Base-by-base conservation (phyloP, 2,797 vertebrate genomes). In the Heliangelus exortis region DNA sequence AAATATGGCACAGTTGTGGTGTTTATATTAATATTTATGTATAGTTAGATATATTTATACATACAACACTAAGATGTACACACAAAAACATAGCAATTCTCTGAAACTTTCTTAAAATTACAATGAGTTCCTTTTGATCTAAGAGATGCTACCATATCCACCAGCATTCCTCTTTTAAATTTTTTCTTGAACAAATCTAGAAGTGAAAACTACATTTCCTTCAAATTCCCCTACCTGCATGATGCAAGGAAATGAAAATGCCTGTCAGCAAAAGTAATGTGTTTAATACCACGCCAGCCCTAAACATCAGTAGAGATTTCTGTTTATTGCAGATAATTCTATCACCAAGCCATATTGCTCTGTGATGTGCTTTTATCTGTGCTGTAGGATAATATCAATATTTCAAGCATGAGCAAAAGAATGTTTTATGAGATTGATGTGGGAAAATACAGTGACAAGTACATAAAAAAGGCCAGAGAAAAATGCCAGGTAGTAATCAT, bases 251-350 rank as follows among this genome's bases (percentile, higher is more conserved):
- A 98, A 98, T 98, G 97, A 98, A 98, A 98, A 97, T 61, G 92
- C 84, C 97, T 98, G 97, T 98, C 97, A 98, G 95, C 92, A 96
- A 96, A 98, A 98, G 96, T 98, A 98, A 98, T 98, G 98, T 97
- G 96, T 98, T 98, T 98, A 98, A 98, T 98, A 98, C 97, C 85
- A 71, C 71, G 94, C 96, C 94, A 96, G 93, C 89, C 94, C 96
- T 97, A 97, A 97, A 97, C 97, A 97, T 96, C 97, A 97, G 95
- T 82, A 96, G 97, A 97, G 97, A 97, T 96, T 97, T 97, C 96
- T 94, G 91, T 96, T 89, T 95, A 96, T 93, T 96, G 93, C 92
- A 97, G 97, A 98, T 98, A 98, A 98, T 97, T 97, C 96, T 94
- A 97, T 97, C 97, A 98, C 90, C 87, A 94, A 96, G 96, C 95